Conservation (phyloP, 2,113 vertebrate species). For the Oreocharis arfaki region DNA sequence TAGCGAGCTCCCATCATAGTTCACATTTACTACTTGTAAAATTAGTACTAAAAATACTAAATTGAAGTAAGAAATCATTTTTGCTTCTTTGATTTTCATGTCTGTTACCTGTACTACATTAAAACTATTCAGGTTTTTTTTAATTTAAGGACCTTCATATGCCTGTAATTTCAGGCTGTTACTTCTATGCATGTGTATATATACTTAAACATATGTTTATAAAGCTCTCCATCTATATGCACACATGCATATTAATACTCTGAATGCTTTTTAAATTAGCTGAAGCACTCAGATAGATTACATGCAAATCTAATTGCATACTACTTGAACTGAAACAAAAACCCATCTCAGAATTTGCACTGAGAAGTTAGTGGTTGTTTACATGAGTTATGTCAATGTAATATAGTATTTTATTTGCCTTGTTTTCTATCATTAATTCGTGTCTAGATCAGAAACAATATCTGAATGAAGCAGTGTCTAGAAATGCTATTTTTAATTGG, state of each 20-base stretch:
- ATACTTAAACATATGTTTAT: background rate
- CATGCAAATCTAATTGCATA: background rate
- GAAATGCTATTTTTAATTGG: slow-evolving; percentile 35
- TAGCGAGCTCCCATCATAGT: background rate
- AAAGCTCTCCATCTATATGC: background rate
- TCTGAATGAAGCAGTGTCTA: slow-evolving; percentile 35
- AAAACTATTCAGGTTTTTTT: background rate
- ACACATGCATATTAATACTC: background rate
- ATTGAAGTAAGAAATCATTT: background rate
- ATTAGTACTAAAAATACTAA: background rate
- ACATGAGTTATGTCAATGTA: background rate
- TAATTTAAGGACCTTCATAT: background rate
- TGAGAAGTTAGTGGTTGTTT: slow-evolving; percentile 5
- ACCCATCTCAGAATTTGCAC: background rate
- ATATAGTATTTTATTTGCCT: background rate
- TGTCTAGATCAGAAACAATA: background rate
- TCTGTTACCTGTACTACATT: background rate
- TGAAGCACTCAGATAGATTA: background rate
- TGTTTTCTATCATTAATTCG: background rate
- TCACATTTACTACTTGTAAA: background rate
- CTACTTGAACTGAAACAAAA: background rate
- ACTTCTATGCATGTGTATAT: background rate
- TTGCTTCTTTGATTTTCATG: background rate
- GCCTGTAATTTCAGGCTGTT: background rate
- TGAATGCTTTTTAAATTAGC: background rate